Percentiles rank a stretch among this genome's conserved stretches.
Evolutionary conservation across 2,888 invertebrate genomes (phyloP).

Genomic region (Fragum sueziense): DNA sequence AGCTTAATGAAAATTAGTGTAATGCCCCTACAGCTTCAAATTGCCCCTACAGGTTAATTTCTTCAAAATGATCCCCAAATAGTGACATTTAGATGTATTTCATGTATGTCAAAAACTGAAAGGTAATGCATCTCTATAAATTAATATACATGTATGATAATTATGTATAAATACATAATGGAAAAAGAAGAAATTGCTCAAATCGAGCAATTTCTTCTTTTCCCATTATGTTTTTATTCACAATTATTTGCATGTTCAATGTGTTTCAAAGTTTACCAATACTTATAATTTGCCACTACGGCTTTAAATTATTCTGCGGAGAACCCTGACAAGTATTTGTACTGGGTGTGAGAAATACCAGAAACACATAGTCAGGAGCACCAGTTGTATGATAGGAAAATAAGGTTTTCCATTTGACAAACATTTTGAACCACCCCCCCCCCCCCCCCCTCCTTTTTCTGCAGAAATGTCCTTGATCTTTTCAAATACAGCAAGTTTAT

Average conservation of each 20-base stretch:
- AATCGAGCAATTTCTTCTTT: not conserved
- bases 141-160: not conserved
- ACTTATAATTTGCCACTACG: too few relatives aligned
- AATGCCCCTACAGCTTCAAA: too few relatives aligned
- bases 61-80: too few relatives aligned
- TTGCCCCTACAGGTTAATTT: too few relatives aligned
- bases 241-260: too few relatives aligned
- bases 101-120: not conserved
- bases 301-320: too few relatives aligned
- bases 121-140: not conserved
- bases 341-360: not conserved
- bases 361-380: too few relatives aligned
- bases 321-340: not conserved
- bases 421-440: too few relatives aligned
- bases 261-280: too few relatives aligned
- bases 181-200: not conserved
- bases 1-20: too few relatives aligned
- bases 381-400: not conserved
- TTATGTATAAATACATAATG: too few relatives aligned
- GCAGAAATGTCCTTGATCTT: not conserved
- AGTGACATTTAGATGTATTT: not conserved
- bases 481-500: not conserved
- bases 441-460: not conserved
- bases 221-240: too few relatives aligned
- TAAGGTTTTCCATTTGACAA: not conserved